Evolutionary conservation across 2,797 vertebrate genomes (phyloP).

Genomic region (Falco berigora): DNA sequence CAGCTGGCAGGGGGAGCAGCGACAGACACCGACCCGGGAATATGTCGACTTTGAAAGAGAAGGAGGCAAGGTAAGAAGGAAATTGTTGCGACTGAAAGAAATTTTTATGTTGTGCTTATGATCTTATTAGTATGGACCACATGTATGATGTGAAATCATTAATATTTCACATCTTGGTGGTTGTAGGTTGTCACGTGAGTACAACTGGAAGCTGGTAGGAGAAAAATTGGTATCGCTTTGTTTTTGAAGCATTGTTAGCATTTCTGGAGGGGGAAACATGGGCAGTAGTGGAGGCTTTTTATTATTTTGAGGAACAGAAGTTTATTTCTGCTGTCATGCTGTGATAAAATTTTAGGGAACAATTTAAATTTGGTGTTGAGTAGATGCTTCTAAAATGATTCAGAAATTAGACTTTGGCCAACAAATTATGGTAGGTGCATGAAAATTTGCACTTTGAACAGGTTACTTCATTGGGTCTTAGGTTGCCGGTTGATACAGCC

Average conservation of each 20-base stretch:
- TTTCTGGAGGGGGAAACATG: neutral
- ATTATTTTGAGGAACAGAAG: neutral
- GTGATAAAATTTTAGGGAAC: neutral
- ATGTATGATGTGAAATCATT: neutral
- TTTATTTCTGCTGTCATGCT: neutral
- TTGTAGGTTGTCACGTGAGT: neutral
- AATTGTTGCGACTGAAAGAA: conserved; percentile 30
- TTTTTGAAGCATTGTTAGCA: neutral
- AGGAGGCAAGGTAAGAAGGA: conserved; percentile 89
- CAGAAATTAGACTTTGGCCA: neutral
- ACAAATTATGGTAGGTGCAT: neutral
- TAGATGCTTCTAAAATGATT: neutral
- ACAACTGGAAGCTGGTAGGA: neutral
- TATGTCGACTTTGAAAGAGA: conserved; percentile 99
- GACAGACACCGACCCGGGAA: conserved; percentile 93
- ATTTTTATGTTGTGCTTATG: neutral
- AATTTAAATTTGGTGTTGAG: neutral
- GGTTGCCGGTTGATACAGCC: neutral
- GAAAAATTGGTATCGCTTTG: neutral
- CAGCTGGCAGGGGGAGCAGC: conserved; percentile 94
- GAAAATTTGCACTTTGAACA: neutral
- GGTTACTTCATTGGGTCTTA: neutral
- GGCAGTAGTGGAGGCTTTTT: neutral
- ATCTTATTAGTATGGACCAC: neutral
- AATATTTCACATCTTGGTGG: neutral